These are phyloP conservation scores for Nansenia antarctica DNA, from an alignment of 2,113 vertebrate genomes.

Conservation along the genomic window DNA sequence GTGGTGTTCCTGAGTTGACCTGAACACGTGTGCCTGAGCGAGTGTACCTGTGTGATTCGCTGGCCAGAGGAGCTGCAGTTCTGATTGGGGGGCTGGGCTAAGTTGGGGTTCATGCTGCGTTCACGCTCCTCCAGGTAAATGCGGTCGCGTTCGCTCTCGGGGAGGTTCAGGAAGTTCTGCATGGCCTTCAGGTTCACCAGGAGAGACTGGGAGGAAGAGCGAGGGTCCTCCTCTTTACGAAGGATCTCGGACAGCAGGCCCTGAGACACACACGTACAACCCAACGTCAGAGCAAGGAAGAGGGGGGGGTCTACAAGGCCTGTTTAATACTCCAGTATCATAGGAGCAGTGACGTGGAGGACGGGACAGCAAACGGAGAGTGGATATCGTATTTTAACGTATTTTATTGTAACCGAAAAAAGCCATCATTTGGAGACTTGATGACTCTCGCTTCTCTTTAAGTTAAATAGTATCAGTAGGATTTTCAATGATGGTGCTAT, in stretches of 20 bases:
- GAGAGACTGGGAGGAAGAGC: constrained; percentile 86
- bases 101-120: constrained; percentile 85
- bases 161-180: constrained; percentile 89
- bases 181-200: constrained; percentile 88
- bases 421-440: too few species aligned
- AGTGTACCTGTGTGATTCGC: constrained; percentile 83
- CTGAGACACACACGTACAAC: constrained; percentile 60
- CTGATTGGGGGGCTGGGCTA: constrained; percentile 78
- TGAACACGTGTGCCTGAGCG: neutral
- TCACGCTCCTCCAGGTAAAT: constrained; percentile 88
- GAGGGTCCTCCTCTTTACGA: constrained; percentile 86
- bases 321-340: neutral
- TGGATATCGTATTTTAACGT: too few species aligned
- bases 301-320: neutral
- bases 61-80: constrained; percentile 80
- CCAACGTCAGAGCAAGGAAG: neutral
- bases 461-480: too few species aligned
- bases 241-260: constrained; percentile 87
- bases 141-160: constrained; percentile 83
- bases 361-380: too few species aligned
- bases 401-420: too few species aligned
- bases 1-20: neutral
- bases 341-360: too few species aligned
- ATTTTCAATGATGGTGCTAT: too few species aligned
- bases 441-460: neutral